Percentiles rank a stretch among this genome's conserved stretches.
Evolutionary conservation across 1,140 invertebrate species (phyloP).

Genomic region (Daktulosphaira vitifoliae): DNA sequence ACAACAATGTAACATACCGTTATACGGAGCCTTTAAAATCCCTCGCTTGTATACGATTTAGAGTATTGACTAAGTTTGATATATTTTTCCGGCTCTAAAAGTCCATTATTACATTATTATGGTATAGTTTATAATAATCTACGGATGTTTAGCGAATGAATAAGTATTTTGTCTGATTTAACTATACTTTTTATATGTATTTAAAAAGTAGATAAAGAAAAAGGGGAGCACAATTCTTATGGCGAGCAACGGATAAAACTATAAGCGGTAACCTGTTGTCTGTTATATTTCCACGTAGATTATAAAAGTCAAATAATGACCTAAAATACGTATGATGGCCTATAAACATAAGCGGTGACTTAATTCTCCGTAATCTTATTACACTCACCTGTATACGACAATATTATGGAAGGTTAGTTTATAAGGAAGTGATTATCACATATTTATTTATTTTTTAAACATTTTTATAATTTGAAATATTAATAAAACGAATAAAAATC

Average conservation of each 20-base stretch:
- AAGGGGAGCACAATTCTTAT: neutral
- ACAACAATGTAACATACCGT: no score
- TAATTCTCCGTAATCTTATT: slow-evolving; percentile 17
- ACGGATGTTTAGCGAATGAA: slow-evolving; percentile 24
- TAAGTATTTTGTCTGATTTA: neutral
- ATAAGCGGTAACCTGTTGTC: slow-evolving; percentile 15
- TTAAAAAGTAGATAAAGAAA: neutral
- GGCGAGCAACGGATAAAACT: no score
- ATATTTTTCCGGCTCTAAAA: slow-evolving; percentile 31
- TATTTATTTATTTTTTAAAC: no score
- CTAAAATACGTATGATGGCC: neutral
- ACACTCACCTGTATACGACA: no score
- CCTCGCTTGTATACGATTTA: neutral
- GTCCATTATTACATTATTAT: neutral
- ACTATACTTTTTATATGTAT: neutral
- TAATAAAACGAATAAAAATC: no score
- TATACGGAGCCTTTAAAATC: slow-evolving; percentile 1
- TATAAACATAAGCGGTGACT: neutral
- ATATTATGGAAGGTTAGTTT: no score
- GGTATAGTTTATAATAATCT: neutral
- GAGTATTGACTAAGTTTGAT: slow-evolving; percentile 28
- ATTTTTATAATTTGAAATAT: no score
- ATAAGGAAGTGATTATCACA: no score
- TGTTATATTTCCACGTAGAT: neutral
- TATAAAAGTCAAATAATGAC: slow-evolving; percentile 1